Base-by-base conservation (phyloP, 1,140 invertebrate species). In the Drosophila miranda region DNA sequence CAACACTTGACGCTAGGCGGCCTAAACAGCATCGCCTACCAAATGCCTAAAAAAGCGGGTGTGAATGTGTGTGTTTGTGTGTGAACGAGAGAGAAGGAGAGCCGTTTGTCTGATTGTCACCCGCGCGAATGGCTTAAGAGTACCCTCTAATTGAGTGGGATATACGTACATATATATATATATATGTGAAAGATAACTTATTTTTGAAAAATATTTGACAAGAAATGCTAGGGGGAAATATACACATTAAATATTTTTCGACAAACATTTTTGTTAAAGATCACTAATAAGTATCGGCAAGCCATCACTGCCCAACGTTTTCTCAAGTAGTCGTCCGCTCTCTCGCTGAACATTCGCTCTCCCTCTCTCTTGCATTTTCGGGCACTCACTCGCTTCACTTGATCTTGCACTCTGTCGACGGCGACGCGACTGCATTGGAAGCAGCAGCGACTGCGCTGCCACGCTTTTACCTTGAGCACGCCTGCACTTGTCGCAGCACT, bases 391-490 rank as follows among this genome's bases (percentile, higher is more conserved):
- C 75, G 62, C 54, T 74, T 84, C 63, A 43, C 70, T 87, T 87
- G 82, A 87, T 87, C 82, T 87, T 87, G 82, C 83, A 82, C 68
- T 84, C 74, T 50, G 23, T 13, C 52, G 51, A 51, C 74, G 23
- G 11, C 69, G 67, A 43, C 44, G 51, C 26, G 34, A 67, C 76
- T 50, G 43, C 44, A 26, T 26, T 26, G 4, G 23, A 26, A 26
- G 23, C 23, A 5, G 23, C 23, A 26, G 51, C 26, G 34, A 67
- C 76, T 48, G 43, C 44, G 43, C 53, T 41, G 67, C 43, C 46
- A 42, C 55, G 74, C 50, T 78, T 67, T 84, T 86, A 84, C 81
- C 81, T 84, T 84, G 81, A 86, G 75, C 77, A 46, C 69, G 82
- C 73, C 71, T 87, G 82, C 82, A 87, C 82, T 86, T 86, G 82